Base-by-base conservation (phyloP, 2,113 vertebrate species). In the Gobio gobio region DNA sequence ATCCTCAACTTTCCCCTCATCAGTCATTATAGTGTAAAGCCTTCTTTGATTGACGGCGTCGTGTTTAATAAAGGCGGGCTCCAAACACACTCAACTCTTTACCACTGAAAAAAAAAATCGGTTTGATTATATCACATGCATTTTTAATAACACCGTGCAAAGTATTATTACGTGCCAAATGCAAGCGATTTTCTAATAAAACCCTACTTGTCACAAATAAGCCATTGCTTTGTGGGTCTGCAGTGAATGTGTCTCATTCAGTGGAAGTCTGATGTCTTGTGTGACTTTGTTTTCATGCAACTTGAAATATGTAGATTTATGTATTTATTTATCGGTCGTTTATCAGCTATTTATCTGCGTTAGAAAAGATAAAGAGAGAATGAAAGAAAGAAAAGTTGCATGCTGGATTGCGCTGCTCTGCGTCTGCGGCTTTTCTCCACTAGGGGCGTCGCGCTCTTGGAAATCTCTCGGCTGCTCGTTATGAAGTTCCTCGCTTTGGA, bases 401-500 rank as follows among this genome's bases (percentile, higher is more conserved):
- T 9, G 40, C 36, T n/a, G 43, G 20, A 0, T 73, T 24, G 0
- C 4, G 22, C 20, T 6, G 9, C 49, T 54, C 16, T 43, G n/a
- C 49, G 29, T 33, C 29, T 72, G 59, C 54, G 10, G 13, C 3
- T 2, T 33, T 14, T 24, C 43, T 14, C 78, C 87, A 66, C 26
- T 29, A 85, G 87, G 40, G 87, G 87, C 85, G 78, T 72, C 79
- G 51, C 3, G 78, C n/a, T 63, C 78, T 22, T 72, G 66, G 36
- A 82, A 82, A 85, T 88, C 16, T n/a, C 1, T 45, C n/a, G 10
- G 22, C n/a, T 29, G 9, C 22, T 45, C n/a, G 20, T 43, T 43
- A 20, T 9, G 16, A 64, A 79, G 58, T 79, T 45, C 10, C 5
- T 40, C 22, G n/a, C 7, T 43, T 43, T 24, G 43, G 3, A 13